Percentiles rank a stretch among this genome's conserved stretches.
phyloP scores from a whole-genome alignment of 2,797 vertebrate species.

The Gymnothorax javanicus region DNA sequence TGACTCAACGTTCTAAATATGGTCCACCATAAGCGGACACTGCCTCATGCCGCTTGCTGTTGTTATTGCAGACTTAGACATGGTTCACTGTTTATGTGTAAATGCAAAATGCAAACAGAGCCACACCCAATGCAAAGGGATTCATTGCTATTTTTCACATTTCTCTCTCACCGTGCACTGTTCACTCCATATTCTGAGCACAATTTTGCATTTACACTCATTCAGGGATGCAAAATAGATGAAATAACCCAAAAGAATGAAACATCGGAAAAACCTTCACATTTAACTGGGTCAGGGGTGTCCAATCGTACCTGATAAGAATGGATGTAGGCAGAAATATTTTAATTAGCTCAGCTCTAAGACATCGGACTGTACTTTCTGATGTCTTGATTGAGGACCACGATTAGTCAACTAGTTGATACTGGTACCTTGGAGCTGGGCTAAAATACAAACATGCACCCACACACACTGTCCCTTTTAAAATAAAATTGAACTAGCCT shows the following conservation, averaged over 20 bases:
- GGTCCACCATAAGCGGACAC: neutral
- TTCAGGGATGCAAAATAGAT: neutral
- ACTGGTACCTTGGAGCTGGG: too few relatives aligned
- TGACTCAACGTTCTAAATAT: slow-evolving; percentile 37
- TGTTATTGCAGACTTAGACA: neutral
- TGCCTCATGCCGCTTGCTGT: neutral
- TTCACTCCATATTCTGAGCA: neutral
- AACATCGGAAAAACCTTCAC: too few relatives aligned
- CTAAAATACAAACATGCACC: too few relatives aligned
- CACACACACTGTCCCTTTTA: too few relatives aligned
- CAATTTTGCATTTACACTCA: neutral
- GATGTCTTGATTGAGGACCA: too few relatives aligned
- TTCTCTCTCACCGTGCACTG: neutral
- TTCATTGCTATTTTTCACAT: neutral
- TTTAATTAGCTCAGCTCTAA: too few relatives aligned
- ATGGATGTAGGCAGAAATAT: too few relatives aligned
- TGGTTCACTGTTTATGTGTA: neutral
- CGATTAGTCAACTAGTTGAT: too few relatives aligned
- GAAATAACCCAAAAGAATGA: neutral
- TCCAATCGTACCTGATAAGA: too few relatives aligned
- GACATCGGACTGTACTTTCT: too few relatives aligned
- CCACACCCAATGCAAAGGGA: neutral
- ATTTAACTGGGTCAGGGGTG: neutral
- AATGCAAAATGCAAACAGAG: neutral
- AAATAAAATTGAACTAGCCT: too few relatives aligned